Evolutionary conservation across 2,113 vertebrate species (phyloP), one percentile per base, ranked within the genome.

Genomic region (Hemiscyllium ocellatum): DNA sequence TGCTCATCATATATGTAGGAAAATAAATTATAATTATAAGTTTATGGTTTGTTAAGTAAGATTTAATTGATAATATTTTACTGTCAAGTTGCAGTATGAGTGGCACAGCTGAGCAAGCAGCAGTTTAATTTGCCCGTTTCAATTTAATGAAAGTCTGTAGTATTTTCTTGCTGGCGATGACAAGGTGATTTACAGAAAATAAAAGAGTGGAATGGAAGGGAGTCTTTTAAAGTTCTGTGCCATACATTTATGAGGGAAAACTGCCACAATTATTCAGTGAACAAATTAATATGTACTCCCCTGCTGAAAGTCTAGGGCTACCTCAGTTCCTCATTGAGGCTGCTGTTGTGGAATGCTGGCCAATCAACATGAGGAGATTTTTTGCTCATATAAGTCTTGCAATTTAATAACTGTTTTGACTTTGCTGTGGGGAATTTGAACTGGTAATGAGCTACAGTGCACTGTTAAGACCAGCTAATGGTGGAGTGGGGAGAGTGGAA

Each of bases 111-210:
- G 33, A 69, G n/a, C 0, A 19, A 68, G 91, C 91, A 69, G 91
- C 91, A 94, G 65, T 69, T 94, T 94, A 94, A 94, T 68, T 94
- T 68, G 33, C 61, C 61, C n/a, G 8, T n/a, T 94, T 94, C n/a
- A 69, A 69, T 94, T 94, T 26, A 37, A 22, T 94, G n/a, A 69
- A 20, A 56, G n/a, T 42, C 65, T 68, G 65, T n/a, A 37, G 2
- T 56, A 69, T 24, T 94, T 68, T 52, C 19, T 69, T 13, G 29
- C 91, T 69, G 33, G 19, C 65, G 37, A 10, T 68, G 91, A 61
- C n/a, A 68, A 29, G 33, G n/a, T 69, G n/a, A 94, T 94, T 94
- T 94, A 69, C n/a, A n/a, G 47, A 52, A 52, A 20, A 68, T 22
- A 68, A 69, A 68, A 94, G 91, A 42, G 91, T 37, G 12, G 42